Conservation (phyloP, 2,888 invertebrate genomes). For the Stenichneumon culpator region DNA sequence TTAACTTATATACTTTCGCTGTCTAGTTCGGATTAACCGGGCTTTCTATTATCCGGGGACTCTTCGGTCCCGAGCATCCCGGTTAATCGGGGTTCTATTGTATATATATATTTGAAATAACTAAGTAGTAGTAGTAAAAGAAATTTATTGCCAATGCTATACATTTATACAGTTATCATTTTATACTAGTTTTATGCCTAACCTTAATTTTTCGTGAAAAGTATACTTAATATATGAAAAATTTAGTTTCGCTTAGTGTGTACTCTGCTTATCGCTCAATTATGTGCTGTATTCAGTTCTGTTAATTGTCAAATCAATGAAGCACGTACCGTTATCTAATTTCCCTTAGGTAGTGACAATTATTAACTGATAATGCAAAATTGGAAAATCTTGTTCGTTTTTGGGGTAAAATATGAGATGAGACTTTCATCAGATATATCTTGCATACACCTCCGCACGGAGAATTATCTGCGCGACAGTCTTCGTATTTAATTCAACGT, state of each 20-base stretch:
- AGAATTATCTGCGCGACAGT: not conserved
- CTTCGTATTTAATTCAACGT: not conserved
- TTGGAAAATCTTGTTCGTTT: not conserved
- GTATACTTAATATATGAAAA: not conserved
- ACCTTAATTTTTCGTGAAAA: too few relatives aligned
- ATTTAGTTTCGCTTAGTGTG: not conserved
- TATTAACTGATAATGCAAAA: not conserved
- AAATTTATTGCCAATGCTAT: too few relatives aligned
- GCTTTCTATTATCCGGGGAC: too few relatives aligned
- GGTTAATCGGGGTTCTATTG: too few relatives aligned
- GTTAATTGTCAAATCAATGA: not conserved
- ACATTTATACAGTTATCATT: too few relatives aligned
- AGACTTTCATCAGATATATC: not conserved
- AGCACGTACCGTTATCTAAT: not conserved
- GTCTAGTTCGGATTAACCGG: too few relatives aligned
- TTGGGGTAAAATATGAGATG: not conserved
- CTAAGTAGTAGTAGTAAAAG: too few relatives aligned
- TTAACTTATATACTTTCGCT: too few relatives aligned
- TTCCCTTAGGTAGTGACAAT: not conserved
- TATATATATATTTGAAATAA: too few relatives aligned
- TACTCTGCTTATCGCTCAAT: not conserved
- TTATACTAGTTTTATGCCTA: too few relatives aligned
- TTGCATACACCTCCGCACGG: not conserved
- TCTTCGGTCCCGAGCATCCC: too few relatives aligned
- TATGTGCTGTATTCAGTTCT: not conserved